Base-by-base conservation (phyloP, 2,797 vertebrate genomes). In the Rhinogobio ventralis region DNA sequence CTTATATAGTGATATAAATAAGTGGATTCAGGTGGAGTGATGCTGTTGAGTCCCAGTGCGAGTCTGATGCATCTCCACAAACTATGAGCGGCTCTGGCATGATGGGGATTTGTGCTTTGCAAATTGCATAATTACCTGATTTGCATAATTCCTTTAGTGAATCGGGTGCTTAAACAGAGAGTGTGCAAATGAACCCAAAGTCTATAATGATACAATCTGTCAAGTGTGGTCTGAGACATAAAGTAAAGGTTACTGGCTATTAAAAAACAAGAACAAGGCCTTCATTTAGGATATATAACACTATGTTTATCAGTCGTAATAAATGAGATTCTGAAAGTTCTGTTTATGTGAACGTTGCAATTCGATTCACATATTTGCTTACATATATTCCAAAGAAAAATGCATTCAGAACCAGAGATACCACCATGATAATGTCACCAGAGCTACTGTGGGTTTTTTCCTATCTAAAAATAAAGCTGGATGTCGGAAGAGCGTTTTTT, bases 101-200 rank as follows among this genome's bases (percentile, higher is more conserved):
- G 74, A 60, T 25, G 51, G 7, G 51, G 11, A 42, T 55, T 57
- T 76, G 51, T 39, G 51, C 51, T 25, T 14, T 5, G 13, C 13
- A 76, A 76, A 76, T 57, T 39, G 30, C 33, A 76, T 74, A 53
- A 33, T 74, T 53, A 53, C 2, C 19, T 53, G 0, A 74, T 74
- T 53, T 74, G 72, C 49, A 74, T 74, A 74, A 74, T 23, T 74
- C 72, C 19, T 74, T 74, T 33, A 23, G 72, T 74, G 46, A 74
- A 33, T 33, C 28, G 46, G 19, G 17, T 20, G 46, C 28, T 53
- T 23, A 53, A 74, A 74, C 72, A 53, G 49, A 33, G 19, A 53
- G 10, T 33, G 2, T 33, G 28, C 28, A 74, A 74, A 74, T 74
- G 28, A 53, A 51, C 46, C 72, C 49, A 33, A 23, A 53, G 33